phyloP scores from a whole-genome alignment of 1,140 invertebrate species.

The Trachelipus rathkii region DNA sequence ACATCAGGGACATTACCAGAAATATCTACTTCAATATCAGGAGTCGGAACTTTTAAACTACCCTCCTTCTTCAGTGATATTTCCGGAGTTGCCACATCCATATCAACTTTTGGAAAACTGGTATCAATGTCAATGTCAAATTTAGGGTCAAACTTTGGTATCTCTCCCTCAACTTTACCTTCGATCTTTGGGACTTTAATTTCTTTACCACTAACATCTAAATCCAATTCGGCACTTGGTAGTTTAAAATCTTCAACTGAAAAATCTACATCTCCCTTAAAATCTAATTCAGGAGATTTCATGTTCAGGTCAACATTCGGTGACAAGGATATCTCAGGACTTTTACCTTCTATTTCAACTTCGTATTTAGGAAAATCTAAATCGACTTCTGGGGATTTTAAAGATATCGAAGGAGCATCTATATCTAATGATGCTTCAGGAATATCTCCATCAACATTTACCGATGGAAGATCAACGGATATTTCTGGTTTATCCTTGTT shows the following conservation, averaged over 20 bases:
- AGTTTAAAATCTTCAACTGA: neutral
- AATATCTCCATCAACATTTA: conserved; percentile 21
- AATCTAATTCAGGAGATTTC: conserved; percentile 13
- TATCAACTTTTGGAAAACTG: too few relatives aligned
- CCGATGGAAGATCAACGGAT: too few relatives aligned
- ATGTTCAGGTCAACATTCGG: neutral
- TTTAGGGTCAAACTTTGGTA: too few relatives aligned
- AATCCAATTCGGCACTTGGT: neutral
- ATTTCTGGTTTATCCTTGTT: too few relatives aligned
- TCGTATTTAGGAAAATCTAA: conserved; percentile 9
- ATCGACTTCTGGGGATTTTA: conserved; percentile 2
- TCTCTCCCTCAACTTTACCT: neutral
- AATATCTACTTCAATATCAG: too few relatives aligned
- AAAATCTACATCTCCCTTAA: neutral
- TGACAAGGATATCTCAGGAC: neutral
- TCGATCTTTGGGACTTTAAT: conserved; percentile 14
- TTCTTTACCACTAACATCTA: conserved; percentile 13
- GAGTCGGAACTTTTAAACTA: too few relatives aligned
- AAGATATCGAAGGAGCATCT: too few relatives aligned
- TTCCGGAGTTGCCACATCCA: too few relatives aligned
- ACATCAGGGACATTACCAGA: too few relatives aligned
- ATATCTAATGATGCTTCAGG: too few relatives aligned
- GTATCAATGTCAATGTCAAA: too few relatives aligned
- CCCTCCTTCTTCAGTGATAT: too few relatives aligned
- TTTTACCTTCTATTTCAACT: conserved; percentile 8